These are phyloP conservation scores for Hydractinia echinata DNA, from an alignment of 30 jellyfish, hydroid and myxozoan species.

Conservation along the genomic window DNA sequence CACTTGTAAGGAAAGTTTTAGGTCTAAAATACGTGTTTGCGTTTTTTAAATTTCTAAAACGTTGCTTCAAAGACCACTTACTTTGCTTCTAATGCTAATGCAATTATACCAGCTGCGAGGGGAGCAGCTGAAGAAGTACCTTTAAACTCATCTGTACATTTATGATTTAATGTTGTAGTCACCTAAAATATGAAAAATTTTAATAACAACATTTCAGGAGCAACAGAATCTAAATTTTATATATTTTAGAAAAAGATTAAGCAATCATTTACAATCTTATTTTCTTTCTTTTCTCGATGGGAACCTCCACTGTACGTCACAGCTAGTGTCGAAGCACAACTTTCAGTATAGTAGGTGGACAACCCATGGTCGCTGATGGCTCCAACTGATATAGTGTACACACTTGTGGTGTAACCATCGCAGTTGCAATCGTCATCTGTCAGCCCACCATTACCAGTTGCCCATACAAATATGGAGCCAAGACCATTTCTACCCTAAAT, in stretches of 20 bases:
- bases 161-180: constrained; percentile 81
- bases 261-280: constrained; percentile 69
- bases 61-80: constrained; percentile 26
- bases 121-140: constrained; percentile 99
- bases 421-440: constrained; percentile 99
- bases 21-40: no score
- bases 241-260: neutral
- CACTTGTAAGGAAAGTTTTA: no score
- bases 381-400: constrained; percentile 91
- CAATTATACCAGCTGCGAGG: constrained; percentile 99
- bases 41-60: no score
- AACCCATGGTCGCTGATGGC: constrained; percentile 99
- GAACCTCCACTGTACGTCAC: constrained; percentile 99
- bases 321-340: constrained; percentile 98
- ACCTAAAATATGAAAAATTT: constrained; percentile 39
- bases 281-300: constrained; percentile 96
- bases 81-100: constrained; percentile 96
- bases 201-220: neutral
- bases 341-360: constrained; percentile 97
- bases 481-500: constrained; percentile 95
- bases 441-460: constrained; percentile 99
- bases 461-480: constrained; percentile 99
- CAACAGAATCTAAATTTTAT: neutral
- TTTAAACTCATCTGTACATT: constrained; percentile 92
- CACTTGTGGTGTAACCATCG: constrained; percentile 98